Evolutionary conservation across 2,113 vertebrate species (phyloP), one percentile per base, ranked within the genome.

Genomic region (Mugil cephalus): DNA sequence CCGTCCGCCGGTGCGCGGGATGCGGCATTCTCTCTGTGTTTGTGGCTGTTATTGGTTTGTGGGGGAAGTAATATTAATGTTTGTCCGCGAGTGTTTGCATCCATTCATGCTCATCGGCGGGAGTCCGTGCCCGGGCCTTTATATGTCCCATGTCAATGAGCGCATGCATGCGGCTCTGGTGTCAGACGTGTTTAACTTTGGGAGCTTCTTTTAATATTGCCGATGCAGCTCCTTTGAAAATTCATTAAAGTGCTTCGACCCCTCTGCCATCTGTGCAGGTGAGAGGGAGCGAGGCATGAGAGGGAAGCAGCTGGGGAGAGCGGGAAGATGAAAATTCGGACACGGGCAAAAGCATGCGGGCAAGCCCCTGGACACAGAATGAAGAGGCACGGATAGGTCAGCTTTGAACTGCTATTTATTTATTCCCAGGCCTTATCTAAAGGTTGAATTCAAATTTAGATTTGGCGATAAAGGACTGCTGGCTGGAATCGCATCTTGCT

Each of bases 171-270:
- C 34, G 80, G 80, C 76, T 83, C 70, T 3, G 2, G 75, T 87
- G 88, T 92, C 79, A 80, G 74, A 34, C 54, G 51, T 79, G 79
- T 68, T 91, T 85, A 89, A 75, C 88, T 84, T 88, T 82, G 69
- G 82, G 72, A 81, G 78, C 77, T 72, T 87, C 87, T 88, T 91
- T 93, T 90, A 88, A 93, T 91, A 91, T 91, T 84, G 83, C 85
- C 90, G 83, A 77, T 69, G 72, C 83, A 47, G 66, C 73, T 84
- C 73, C 88, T 90, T 92, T 87, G 91, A 92, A 92, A 93, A 93
- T 93, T 89, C 87, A 94, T 94, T 93, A 89, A 92, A 92, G 85
- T 55, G 83, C 84, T 87, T 67, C 66, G 86, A 91, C 88, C 91
- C 77, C 64, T 66, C 69, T 82, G 88, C 90, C 91, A 93, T 93